phyloP scores from a whole-genome alignment of 2,113 vertebrate species.

The Rhea americana region DNA sequence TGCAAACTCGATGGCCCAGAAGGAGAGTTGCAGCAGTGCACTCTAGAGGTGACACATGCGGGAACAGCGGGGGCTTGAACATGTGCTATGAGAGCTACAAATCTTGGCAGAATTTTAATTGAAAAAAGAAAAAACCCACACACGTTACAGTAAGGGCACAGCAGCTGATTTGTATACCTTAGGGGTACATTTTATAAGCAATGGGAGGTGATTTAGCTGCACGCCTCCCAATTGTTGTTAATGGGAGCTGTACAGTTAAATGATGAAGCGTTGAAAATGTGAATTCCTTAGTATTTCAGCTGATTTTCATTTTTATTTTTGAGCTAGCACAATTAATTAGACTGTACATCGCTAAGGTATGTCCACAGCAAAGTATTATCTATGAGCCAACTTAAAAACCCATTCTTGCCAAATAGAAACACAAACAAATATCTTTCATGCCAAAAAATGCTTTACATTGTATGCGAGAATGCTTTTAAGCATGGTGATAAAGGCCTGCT shows the following conservation, averaged over 20 bases:
- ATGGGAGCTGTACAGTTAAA: constrained; percentile 64
- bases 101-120: constrained; percentile 56
- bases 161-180: constrained; percentile 71
- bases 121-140: neutral
- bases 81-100: neutral
- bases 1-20: neutral
- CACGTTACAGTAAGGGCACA: constrained; percentile 37
- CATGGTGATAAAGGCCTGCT: neutral
- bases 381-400: constrained; percentile 20
- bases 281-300: constrained; percentile 67
- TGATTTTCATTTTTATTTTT: constrained; percentile 78
- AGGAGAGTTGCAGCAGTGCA: constrained; percentile 46
- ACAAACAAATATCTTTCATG: constrained; percentile 15
- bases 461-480: neutral
- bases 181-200: constrained; percentile 73
- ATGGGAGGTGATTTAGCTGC: constrained; percentile 65
- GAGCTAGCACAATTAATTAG: constrained; percentile 77
- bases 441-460: neutral
- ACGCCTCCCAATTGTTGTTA: constrained; percentile 72
- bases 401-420: constrained; percentile 3
- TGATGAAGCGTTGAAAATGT: constrained; percentile 67
- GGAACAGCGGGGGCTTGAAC: neutral
- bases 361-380: constrained; percentile 24
- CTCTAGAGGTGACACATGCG: constrained; percentile 45
- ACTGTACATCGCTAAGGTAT: constrained; percentile 53